A percentile compares a stretch with the other conserved stretches of the same genome.
phyloP scores from a whole-genome alignment of 2,888 invertebrate genomes.

The Hydroisotoma schaefferi region DNA sequence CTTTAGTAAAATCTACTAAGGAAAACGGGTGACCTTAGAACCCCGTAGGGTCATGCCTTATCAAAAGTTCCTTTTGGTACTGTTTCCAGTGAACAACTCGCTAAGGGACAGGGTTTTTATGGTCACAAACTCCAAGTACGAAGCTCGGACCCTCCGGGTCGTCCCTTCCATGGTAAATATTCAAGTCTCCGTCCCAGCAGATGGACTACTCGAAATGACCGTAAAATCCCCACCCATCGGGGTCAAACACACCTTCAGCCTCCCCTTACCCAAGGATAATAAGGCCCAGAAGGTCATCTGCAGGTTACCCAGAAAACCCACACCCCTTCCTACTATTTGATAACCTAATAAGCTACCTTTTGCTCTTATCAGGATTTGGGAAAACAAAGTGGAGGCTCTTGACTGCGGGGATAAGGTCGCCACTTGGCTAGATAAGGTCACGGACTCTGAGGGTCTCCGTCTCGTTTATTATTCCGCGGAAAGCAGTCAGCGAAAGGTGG shows the following conservation, averaged over 20 bases:
- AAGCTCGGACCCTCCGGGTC: constrained; percentile 20
- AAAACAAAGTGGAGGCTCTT: constrained; percentile 28
- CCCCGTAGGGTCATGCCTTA: not conserved
- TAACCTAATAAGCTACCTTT: not conserved
- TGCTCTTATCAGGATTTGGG: constrained; percentile 26
- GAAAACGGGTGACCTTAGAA: no score
- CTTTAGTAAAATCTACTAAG: no score
- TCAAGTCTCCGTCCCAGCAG: constrained; percentile 17
- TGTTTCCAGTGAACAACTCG: not conserved
- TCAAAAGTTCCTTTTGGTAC: no score
- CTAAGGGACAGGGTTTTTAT: constrained; percentile 42
- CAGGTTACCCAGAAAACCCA: not conserved
- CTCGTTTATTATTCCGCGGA: constrained; percentile 28
- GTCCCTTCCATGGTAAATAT: constrained; percentile 26
- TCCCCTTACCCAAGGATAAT: constrained; percentile 19
- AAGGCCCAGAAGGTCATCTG: not conserved
- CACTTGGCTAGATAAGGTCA: constrained; percentile 31
- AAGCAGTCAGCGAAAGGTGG: constrained; percentile 21
- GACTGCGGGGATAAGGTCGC: constrained; percentile 45
- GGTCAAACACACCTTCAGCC: no score
- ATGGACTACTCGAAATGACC: no score
- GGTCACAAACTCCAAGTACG: constrained; percentile 28
- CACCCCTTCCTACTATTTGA: not conserved
- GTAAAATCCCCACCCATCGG: no score
- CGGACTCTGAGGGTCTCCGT: constrained; percentile 21